These are phyloP conservation scores for Athene cunicularia DNA, from an alignment of 2,113 vertebrate genomes.

Conservation along the genomic window DNA sequence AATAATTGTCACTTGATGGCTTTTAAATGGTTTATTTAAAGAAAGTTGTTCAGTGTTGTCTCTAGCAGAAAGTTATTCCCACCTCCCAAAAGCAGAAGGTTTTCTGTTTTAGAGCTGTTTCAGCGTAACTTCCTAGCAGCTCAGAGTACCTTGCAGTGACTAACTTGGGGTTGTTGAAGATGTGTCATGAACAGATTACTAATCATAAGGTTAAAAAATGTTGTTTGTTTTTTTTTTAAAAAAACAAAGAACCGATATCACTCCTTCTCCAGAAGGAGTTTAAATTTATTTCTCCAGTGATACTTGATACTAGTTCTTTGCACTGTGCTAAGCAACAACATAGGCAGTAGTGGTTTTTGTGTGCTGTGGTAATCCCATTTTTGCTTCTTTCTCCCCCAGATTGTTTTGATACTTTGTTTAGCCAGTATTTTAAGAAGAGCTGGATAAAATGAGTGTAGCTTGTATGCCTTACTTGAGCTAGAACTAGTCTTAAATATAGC, in stretches of 20 bases:
- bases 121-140: neutral
- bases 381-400: neutral
- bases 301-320: neutral
- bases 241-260: fast-evolving
- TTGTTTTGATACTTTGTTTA: neutral
- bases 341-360: neutral
- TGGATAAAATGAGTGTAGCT: neutral
- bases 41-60: neutral
- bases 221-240: neutral
- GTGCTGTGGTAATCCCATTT: neutral
- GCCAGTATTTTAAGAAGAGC: neutral
- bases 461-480: neutral
- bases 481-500: neutral
- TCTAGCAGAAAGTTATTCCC: neutral
- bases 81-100: neutral
- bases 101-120: neutral
- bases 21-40: constrained; percentile 16
- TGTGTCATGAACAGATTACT: neutral
- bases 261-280: neutral
- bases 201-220: neutral
- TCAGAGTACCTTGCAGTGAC: neutral
- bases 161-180: neutral
- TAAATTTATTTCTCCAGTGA: neutral
- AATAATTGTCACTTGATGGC: neutral
- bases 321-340: neutral